Base-by-base conservation (phyloP, 1,140 invertebrate species). In the Drosophila eugracilis region DNA sequence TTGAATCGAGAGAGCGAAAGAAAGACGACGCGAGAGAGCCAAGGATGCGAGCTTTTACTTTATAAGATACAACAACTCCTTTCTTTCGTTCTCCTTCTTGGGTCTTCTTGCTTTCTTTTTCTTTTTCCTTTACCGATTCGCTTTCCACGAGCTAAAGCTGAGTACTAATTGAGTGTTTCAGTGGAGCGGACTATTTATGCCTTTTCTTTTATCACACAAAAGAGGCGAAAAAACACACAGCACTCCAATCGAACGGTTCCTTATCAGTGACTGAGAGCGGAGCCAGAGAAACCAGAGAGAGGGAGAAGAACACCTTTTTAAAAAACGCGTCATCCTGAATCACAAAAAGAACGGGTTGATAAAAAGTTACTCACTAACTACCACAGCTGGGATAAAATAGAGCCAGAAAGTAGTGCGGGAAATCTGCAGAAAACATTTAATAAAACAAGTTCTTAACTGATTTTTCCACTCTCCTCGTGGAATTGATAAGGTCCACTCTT, bases 171-270 rank as follows among this genome's bases (percentile, higher is more conserved):
- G 74, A 71, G 59, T 45, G 52, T 22, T 66, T 41, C 22, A 32
- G 39, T 39, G 39, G 17, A 26, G 47, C 74, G 69, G 58, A 70
- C 77, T 88, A 86, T 86, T 81, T 86, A 86, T 86, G 81, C 83
- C 62, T 81, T 88, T 86, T 70, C 39, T 62, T 81, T 88, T 86
- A 81, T 75, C 83, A 79, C 26, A 74, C 65, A 58, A 73, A 42
- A 60, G 53, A 52, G 19, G 44, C 44, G 28, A 41, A 41, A 34
- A 36, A 26, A 58, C n/a, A n/a, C n/a, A n/a, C 15, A 21, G 12
- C 24, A 53, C 26, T 39, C 28, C 34, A 44, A 72, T 39, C 45
- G 55, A 62, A 59, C 66, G 19, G 17, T 21, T 28, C 49, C 57
- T 73, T 74, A 74, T 74, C 70, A 73, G 69, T 22, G 3, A 37